phyloP scores from a whole-genome alignment of 2,888 invertebrate species.

The Tortricodes alternella region DNA sequence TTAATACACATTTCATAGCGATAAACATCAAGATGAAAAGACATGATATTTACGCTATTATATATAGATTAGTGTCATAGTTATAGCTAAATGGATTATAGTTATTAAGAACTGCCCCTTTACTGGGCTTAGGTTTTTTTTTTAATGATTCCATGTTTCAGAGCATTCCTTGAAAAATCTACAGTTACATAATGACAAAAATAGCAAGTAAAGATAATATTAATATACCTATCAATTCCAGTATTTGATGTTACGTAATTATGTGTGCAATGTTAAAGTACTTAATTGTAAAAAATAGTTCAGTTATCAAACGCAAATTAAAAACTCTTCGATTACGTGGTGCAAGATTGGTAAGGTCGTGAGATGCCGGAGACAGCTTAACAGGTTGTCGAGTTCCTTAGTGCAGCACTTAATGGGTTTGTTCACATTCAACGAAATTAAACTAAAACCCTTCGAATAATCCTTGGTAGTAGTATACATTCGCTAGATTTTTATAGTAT shows the following conservation, averaged over 20 bases:
- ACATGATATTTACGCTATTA: slow-evolving; percentile 62
- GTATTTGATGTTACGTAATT: slow-evolving; percentile 21
- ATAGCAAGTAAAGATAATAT: slow-evolving; percentile 26
- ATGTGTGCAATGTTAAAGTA: slow-evolving; percentile 24
- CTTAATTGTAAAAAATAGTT: slow-evolving; percentile 11
- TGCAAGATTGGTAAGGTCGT: slow-evolving; percentile 10
- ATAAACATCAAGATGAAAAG: slow-evolving; percentile 68
- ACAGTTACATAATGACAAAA: slow-evolving; percentile 16
- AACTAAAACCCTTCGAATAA: background rate
- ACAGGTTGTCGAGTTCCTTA: too few species aligned
- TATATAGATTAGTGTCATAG: slow-evolving; percentile 60
- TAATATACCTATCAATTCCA: slow-evolving; percentile 27
- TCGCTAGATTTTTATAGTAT: slow-evolving; percentile 22
- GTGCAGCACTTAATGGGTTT: background rate
- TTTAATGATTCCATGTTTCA: slow-evolving; percentile 23
- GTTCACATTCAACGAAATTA: background rate
- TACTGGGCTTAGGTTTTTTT: slow-evolving; percentile 45
- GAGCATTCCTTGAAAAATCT: slow-evolving; percentile 22
- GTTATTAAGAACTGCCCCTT: slow-evolving; percentile 59
- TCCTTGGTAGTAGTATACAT: background rate
- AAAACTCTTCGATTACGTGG: slow-evolving; percentile 3
- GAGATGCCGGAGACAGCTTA: background rate
- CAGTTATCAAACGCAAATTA: slow-evolving; percentile 5
- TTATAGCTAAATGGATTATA: slow-evolving; percentile 54
- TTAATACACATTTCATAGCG: slow-evolving; percentile 76